Conservation (phyloP, 2,888 invertebrate species). For the Hemaris fuciformis region DNA sequence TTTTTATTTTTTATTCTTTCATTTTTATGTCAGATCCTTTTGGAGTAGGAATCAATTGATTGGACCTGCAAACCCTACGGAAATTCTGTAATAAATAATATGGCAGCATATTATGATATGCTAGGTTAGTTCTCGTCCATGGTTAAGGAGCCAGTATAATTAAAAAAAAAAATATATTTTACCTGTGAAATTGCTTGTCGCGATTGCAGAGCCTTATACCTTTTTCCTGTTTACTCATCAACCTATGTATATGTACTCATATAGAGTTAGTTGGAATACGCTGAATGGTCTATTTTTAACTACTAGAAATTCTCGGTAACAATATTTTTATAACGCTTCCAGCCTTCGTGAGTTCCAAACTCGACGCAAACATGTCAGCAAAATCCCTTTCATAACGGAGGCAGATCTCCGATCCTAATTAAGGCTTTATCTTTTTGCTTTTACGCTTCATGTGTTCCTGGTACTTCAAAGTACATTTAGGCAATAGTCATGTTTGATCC, state of each 20-base stretch:
- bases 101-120: too few relatives aligned
- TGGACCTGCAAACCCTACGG: too few relatives aligned
- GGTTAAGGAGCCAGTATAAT: too few relatives aligned
- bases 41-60: too few relatives aligned
- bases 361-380: conserved; percentile 34
- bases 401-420: conserved; percentile 40
- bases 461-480: conserved; percentile 27
- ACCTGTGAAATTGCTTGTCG: too few relatives aligned
- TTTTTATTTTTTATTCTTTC: too few relatives aligned
- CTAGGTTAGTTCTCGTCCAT: too few relatives aligned
- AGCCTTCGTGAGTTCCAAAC: conserved; percentile 18
- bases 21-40: too few relatives aligned
- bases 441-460: conserved; percentile 29
- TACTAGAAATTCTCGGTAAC: not conserved
- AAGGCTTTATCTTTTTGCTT: conserved; percentile 34
- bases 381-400: conserved; percentile 31
- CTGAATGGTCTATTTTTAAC: not conserved
- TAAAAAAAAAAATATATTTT: too few relatives aligned
- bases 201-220: too few relatives aligned
- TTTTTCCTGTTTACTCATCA: not conserved
- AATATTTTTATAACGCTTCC: not conserved
- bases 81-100: too few relatives aligned
- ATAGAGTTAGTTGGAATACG: not conserved
- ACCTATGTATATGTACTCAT: not conserved
- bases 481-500: not conserved